Conservation (phyloP, 1,140 invertebrate species). For the Nomia melanderi region DNA sequence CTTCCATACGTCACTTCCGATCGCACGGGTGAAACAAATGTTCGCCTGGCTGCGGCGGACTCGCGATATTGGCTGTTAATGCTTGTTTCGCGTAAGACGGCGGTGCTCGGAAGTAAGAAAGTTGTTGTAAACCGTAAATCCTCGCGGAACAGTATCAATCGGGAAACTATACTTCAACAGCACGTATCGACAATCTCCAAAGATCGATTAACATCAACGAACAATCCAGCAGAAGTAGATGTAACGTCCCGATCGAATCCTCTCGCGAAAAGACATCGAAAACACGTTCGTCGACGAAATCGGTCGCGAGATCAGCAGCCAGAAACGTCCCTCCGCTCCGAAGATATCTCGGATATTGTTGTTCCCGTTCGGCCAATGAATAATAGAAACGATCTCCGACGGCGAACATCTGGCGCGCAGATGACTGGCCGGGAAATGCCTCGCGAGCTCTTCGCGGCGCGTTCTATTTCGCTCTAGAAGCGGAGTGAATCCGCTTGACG, state of each 20-base stretch:
- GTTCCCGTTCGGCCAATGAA: not conserved
- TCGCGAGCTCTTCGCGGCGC: no score
- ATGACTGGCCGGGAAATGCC: not conserved
- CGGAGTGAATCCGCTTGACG: not conserved
- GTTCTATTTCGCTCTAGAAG: not conserved
- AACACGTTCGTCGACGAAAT: no score
- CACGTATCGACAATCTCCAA: no score
- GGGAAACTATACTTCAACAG: not conserved
- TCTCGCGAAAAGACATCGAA: no score
- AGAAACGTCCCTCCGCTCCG: no score
- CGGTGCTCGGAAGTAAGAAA: slow-evolving; percentile 1
- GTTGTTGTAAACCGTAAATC: not conserved
- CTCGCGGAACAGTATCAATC: not conserved
- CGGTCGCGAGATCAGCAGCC: no score
- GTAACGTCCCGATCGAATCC: no score
- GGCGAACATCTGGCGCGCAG: not conserved
- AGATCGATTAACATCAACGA: no score
- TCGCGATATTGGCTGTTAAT: slow-evolving; percentile 35
- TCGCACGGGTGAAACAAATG: slow-evolving; percentile 53
- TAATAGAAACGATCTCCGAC: not conserved
- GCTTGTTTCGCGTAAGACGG: slow-evolving; percentile 20
- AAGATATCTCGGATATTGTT: no score
- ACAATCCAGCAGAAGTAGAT: no score
- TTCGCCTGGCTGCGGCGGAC: slow-evolving; percentile 14
- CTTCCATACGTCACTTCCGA: slow-evolving; percentile 44